Conservation (phyloP, 2,888 invertebrate genomes). For the Dascillus cervinus region DNA sequence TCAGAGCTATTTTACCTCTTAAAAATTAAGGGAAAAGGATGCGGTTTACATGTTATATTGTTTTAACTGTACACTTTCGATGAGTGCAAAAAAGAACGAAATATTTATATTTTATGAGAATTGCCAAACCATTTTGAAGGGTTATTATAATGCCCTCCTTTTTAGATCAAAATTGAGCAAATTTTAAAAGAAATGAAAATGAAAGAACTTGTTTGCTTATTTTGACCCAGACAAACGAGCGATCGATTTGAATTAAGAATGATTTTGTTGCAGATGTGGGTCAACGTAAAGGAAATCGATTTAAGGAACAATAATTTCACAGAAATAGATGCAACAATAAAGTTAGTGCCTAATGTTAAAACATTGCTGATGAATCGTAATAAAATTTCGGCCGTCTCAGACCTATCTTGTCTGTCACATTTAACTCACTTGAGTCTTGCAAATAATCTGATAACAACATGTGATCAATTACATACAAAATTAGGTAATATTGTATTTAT, state of each 20-base stretch:
- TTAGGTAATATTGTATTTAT: constrained; percentile 84
- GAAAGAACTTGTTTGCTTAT: no score
- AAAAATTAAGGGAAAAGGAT: constrained; percentile 2
- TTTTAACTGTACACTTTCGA: neutral
- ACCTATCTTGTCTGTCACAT: constrained; percentile 71
- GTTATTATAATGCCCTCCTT: no score
- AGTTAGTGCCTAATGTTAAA: constrained; percentile 64
- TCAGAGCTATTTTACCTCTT: neutral
- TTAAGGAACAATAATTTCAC: constrained; percentile 72
- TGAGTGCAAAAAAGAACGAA: no score
- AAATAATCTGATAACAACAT: constrained; percentile 65
- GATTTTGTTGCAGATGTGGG: constrained; percentile 52
- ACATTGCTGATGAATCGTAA: constrained; percentile 71
- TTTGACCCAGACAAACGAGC: no score
- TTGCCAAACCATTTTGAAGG: no score
- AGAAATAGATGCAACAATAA: constrained; percentile 73
- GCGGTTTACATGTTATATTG: no score
- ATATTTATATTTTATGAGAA: no score
- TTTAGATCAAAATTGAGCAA: no score
- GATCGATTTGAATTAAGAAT: neutral
- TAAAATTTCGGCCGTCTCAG: constrained; percentile 62
- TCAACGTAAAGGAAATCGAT: constrained; percentile 60
- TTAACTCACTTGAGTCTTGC: constrained; percentile 70
- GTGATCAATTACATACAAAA: constrained; percentile 73
- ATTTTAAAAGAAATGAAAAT: no score